These are phyloP conservation scores for Salvelinus sp. DNA, from an alignment of 2,113 vertebrate genomes.

Conservation along the genomic window DNA sequence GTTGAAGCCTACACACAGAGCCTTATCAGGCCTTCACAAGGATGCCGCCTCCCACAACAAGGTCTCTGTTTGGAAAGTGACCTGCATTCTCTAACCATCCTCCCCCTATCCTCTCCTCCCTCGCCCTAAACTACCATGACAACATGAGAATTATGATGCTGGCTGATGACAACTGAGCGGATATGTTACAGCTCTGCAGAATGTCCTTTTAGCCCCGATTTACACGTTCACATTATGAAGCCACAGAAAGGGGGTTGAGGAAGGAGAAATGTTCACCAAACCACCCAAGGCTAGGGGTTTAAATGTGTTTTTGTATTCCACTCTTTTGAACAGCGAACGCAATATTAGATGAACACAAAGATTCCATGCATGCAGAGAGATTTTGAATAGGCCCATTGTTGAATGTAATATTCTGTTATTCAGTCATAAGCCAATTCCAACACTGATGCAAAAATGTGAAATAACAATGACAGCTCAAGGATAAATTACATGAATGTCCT, in stretches of 20 bases:
- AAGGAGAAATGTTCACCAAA: constrained; percentile 3
- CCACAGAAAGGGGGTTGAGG: constrained; percentile 13
- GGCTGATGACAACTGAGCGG: constrained; percentile 71
- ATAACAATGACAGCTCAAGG: not conserved
- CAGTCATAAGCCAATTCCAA: not conserved
- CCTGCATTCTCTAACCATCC: constrained; percentile 49
- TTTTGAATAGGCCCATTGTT: not conserved
- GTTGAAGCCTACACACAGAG: constrained; percentile 69
- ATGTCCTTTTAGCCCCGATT: constrained; percentile 57
- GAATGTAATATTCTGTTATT: not conserved
- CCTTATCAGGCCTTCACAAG: constrained; percentile 70
- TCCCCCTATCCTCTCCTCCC: constrained; percentile 29
- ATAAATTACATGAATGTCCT: not conserved
- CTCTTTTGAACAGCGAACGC: not conserved
- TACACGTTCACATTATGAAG: constrained; percentile 66
- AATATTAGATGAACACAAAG: constrained; percentile 1
- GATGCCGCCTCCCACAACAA: constrained; percentile 43
- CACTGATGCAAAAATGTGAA: not conserved
- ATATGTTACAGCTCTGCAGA: constrained; percentile 62
- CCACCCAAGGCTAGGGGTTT: constrained; percentile 4
- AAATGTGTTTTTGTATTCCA: not conserved
- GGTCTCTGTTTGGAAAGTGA: constrained; percentile 50
- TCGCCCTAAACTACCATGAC: constrained; percentile 65
- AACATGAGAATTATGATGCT: constrained; percentile 55
- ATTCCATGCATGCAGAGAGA: not conserved